Percentiles rank a stretch among this genome's conserved stretches.
Evolutionary conservation across 2,888 invertebrate genomes (phyloP).

Genomic region (Harpalus rubripes): DNA sequence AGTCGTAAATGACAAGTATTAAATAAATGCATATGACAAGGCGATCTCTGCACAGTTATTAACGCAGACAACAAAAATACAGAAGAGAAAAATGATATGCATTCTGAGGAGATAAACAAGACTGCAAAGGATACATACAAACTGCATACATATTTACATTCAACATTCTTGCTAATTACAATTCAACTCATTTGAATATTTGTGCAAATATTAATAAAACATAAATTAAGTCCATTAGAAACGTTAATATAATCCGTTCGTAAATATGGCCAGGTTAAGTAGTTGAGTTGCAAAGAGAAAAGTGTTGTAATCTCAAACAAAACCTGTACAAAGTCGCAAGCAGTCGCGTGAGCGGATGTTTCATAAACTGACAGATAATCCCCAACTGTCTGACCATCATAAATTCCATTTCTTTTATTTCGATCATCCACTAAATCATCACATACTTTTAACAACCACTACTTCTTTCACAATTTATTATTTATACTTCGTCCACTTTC

Average conservation of each 20-base stretch:
- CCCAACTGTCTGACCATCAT: constrained; percentile 1
- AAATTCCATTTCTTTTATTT: constrained; percentile 1
- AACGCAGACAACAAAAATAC: constrained; percentile 39
- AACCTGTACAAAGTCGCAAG: constrained; percentile 30
- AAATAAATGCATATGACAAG: constrained; percentile 45
- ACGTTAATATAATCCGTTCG: constrained; percentile 60
- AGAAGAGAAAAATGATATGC: constrained; percentile 16
- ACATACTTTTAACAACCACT: background rate
- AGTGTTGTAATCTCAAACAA: constrained; percentile 61
- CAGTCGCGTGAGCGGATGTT: constrained; percentile 41
- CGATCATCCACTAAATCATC: background rate
- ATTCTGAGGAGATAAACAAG: constrained; percentile 52
- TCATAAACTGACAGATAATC: constrained; percentile 55
- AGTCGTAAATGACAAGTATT: constrained; percentile 57
- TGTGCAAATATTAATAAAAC: constrained; percentile 67
- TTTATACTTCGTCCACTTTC: too few relatives aligned
- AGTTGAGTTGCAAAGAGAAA: constrained; percentile 54
- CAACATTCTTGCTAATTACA: constrained; percentile 63
- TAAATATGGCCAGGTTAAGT: constrained; percentile 59
- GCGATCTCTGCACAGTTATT: constrained; percentile 49
- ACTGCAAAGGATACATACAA: constrained; percentile 45
- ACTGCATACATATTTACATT: constrained; percentile 40
- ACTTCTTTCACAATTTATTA: background rate
- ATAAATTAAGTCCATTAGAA: constrained; percentile 66
- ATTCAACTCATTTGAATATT: constrained; percentile 66